Evolutionary conservation across 2,113 vertebrate genomes (phyloP).

Genomic region (Calidris pugnax): DNA sequence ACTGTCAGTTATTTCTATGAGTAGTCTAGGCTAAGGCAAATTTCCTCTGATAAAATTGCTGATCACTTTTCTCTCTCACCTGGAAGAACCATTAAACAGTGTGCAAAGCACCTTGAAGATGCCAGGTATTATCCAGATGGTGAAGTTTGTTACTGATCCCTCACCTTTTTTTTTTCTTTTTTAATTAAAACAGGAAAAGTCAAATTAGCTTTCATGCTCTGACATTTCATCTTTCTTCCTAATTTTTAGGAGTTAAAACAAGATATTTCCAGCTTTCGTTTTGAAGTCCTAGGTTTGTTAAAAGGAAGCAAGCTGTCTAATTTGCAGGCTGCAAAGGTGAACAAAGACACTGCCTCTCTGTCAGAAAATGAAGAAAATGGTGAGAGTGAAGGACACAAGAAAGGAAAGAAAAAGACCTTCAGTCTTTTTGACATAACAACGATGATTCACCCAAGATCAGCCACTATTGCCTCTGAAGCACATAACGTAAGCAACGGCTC

Average conservation of each 20-base stretch:
- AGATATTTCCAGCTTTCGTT: slow-evolving; percentile 98
- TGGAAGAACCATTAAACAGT: background rate
- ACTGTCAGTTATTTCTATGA: background rate
- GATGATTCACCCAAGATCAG: slow-evolving; percentile 73
- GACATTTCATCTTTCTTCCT: background rate
- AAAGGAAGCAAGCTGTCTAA: slow-evolving; percentile 78
- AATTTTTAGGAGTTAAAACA: slow-evolving; percentile 91
- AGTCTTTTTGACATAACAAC: slow-evolving; percentile 79
- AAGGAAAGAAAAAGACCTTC: slow-evolving; percentile 74
- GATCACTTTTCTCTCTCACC: background rate
- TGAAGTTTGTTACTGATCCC: background rate
- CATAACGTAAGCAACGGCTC: slow-evolving; percentile 77
- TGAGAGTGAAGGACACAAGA: slow-evolving; percentile 71
- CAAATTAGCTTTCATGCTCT: background rate
- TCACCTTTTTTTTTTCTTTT: background rate
- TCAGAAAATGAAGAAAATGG: slow-evolving; percentile 79
- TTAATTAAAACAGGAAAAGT: background rate
- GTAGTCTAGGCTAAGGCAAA: background rate
- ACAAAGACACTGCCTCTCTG: slow-evolving; percentile 68
- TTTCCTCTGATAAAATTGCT: background rate
- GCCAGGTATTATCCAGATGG: background rate
- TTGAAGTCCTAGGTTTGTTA: slow-evolving; percentile 93
- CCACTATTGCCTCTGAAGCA: slow-evolving; percentile 65
- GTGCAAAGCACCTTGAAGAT: background rate
- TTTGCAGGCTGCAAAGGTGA: slow-evolving; percentile 55